These are phyloP conservation scores for Maniola hyperantus DNA, from an alignment of 2,888 invertebrate species.

Conservation along the genomic window DNA sequence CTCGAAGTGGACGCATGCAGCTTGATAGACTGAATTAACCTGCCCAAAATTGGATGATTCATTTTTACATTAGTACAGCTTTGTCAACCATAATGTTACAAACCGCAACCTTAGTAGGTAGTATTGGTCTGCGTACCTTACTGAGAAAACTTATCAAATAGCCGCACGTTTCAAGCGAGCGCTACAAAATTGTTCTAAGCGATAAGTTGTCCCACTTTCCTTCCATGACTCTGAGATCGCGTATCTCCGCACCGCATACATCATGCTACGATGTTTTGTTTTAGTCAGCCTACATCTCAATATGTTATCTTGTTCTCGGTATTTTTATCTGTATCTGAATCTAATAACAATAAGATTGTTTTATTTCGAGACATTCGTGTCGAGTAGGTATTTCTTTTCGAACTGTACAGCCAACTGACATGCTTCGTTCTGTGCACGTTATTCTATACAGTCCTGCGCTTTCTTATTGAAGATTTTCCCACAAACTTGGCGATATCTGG, in stretches of 20 bases:
- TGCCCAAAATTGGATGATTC: no score
- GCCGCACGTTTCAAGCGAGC: conserved; percentile 40
- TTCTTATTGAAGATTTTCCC: conserved; percentile 6
- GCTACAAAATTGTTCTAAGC: conserved; percentile 42
- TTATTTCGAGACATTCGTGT: conserved; percentile 5
- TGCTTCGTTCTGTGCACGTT: not conserved
- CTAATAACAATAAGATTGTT: conserved; percentile 20
- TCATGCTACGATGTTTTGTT: conserved; percentile 41
- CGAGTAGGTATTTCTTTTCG: not conserved
- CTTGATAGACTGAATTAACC: no score
- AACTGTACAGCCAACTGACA: not conserved
- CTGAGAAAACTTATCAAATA: conserved; percentile 43
- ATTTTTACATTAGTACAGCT: no score
- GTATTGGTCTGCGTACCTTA: conserved; percentile 11
- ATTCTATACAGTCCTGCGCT: not conserved
- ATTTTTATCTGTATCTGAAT: conserved; percentile 23
- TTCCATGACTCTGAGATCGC: conserved; percentile 41
- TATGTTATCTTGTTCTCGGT: conserved; percentile 32
- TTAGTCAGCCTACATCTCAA: conserved; percentile 39
- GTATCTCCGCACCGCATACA: conserved; percentile 42
- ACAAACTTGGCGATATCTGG: conserved; percentile 7
- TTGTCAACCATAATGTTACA: not conserved
- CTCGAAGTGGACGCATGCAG: no score
- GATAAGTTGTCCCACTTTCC: conserved; percentile 45
- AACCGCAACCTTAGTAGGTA: not conserved